phyloP scores from a whole-genome alignment of 53 echinoderm and acorn worm genomes.

The Mesocentrotus franciscanus region DNA sequence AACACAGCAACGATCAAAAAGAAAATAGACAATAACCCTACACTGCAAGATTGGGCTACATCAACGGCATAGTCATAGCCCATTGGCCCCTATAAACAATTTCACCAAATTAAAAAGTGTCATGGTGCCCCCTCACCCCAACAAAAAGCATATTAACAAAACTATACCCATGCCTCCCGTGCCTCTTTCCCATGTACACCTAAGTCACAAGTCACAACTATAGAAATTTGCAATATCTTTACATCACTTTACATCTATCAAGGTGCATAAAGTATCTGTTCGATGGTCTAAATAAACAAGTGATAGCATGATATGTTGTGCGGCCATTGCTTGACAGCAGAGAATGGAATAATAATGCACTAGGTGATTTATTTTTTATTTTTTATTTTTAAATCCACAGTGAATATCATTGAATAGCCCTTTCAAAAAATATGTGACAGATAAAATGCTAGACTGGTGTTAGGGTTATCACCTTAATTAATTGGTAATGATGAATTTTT shows the following conservation, averaged over 20 bases:
- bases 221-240: too few relatives aligned
- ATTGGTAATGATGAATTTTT: not conserved
- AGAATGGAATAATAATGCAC: not conserved
- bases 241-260: not conserved
- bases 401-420: not conserved
- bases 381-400: not conserved
- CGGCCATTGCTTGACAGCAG: not conserved
- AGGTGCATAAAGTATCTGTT: not conserved
- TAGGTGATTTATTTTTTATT: not conserved
- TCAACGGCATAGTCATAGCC: too few relatives aligned
- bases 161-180: too few relatives aligned
- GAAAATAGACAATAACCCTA: not conserved
- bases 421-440: not conserved
- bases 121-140: too few relatives aligned
- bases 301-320: not conserved
- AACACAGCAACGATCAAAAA: not conserved
- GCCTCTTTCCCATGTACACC: too few relatives aligned
- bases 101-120: too few relatives aligned
- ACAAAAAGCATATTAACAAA: too few relatives aligned
- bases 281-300: not conserved
- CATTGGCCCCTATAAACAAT: too few relatives aligned
- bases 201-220: too few relatives aligned
- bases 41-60: too few relatives aligned
- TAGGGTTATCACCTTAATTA: too few relatives aligned
- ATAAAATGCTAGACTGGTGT: not conserved